A percentile compares a stretch with the other conserved stretches of the same genome.
phyloP scores from a whole-genome alignment of 1,140 invertebrate genomes.

The Pinna nobilis region DNA sequence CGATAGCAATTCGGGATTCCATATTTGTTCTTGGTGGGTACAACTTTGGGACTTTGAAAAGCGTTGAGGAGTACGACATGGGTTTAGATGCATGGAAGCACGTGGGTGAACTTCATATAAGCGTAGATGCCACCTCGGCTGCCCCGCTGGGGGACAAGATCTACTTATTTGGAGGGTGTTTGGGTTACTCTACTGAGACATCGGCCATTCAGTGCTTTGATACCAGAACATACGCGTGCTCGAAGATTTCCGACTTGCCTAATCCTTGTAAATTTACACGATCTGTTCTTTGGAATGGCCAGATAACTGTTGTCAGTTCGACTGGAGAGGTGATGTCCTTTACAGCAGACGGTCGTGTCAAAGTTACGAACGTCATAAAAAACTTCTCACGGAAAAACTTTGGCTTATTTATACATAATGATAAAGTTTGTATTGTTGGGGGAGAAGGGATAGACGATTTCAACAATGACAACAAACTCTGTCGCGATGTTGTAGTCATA shows the following conservation, averaged over 20 bases:
- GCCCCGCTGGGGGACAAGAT: constrained; percentile 32
- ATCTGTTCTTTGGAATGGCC: constrained; percentile 7
- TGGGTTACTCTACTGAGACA: constrained; percentile 20
- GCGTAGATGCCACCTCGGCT: constrained; percentile 24
- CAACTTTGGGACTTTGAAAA: constrained; percentile 30
- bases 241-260: constrained; percentile 32
- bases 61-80: constrained; percentile 43
- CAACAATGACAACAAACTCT: constrained; percentile 3
- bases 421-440: constrained; percentile 13
- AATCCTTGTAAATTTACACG: constrained; percentile 20
- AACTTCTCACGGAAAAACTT: constrained; percentile 32
- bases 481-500: neutral
- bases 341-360: constrained; percentile 12
- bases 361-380: neutral
- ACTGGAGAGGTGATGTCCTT: constrained; percentile 34
- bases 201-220: constrained; percentile 41
- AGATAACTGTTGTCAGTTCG: constrained; percentile 16
- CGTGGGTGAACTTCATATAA: constrained; percentile 29
- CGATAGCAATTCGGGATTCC: constrained; percentile 32
- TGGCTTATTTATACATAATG: constrained; percentile 5
- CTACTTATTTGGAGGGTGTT: constrained; percentile 37
- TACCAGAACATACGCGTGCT: constrained; percentile 30
- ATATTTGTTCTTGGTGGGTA: constrained; percentile 42
- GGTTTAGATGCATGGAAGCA: constrained; percentile 34
- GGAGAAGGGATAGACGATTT: constrained; percentile 13